Percentiles rank a stretch among this genome's conserved stretches.
These are phyloP conservation scores for Tetramorium parvispinum DNA, from an alignment of 1,140 invertebrate species.

Conservation along the genomic window DNA sequence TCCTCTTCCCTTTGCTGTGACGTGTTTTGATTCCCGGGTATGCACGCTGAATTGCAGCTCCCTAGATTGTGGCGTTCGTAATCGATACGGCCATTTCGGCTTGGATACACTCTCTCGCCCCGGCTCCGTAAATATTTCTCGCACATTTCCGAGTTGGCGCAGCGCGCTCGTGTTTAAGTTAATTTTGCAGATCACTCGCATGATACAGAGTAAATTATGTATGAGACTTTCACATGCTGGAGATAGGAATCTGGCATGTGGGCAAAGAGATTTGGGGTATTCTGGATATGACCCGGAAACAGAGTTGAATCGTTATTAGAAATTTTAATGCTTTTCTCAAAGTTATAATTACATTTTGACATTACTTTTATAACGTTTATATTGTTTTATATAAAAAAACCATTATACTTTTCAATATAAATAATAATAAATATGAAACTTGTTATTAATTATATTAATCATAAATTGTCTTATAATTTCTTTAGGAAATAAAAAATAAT, in stretches of 20 bases:
- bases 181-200: constrained; percentile 38
- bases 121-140: constrained; percentile 32
- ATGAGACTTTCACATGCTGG: constrained; percentile 11
- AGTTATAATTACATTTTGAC: constrained; percentile 16
- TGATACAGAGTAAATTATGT: constrained; percentile 39
- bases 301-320: neutral
- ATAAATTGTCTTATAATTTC: neutral
- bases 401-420: neutral
- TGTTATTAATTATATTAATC: neutral
- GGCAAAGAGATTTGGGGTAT: constrained; percentile 7
- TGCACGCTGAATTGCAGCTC: constrained; percentile 6
- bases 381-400: neutral
- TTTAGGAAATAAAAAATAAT: neutral
- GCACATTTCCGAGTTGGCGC: neutral
- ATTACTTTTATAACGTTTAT: neutral
- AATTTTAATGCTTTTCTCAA: constrained; percentile 9
- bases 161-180: constrained; percentile 18
- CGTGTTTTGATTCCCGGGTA: constrained; percentile 37
- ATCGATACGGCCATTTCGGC: constrained; percentile 29
- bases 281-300: neutral
- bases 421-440: neutral
- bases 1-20: neutral
- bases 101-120: neutral
- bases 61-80: constrained; percentile 33
- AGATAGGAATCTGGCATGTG: constrained; percentile 8